phyloP scores from a whole-genome alignment of 2,797 vertebrate species.

The Acipenser oxyrinchus region DNA sequence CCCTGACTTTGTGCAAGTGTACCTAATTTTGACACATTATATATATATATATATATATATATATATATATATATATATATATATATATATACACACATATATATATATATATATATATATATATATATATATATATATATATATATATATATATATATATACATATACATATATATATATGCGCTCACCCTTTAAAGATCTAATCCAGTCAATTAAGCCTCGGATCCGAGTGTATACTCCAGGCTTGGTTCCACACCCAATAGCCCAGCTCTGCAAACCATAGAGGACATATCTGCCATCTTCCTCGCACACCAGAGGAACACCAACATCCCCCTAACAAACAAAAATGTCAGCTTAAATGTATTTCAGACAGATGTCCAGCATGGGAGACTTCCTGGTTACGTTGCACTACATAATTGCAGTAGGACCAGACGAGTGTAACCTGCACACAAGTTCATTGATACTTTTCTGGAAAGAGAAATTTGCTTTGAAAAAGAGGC shows the following conservation, averaged over 20 bases:
- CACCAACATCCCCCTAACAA: slow-evolving; percentile 25
- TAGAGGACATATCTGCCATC: slow-evolving; percentile 18
- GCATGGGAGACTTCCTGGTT: neutral
- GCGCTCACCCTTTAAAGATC: slow-evolving; percentile 21
- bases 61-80: no score
- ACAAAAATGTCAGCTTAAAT: neutral
- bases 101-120: no score
- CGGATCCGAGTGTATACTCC: slow-evolving; percentile 16
- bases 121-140: no score
- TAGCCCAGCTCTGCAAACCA: slow-evolving; percentile 12
- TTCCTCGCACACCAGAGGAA: slow-evolving; percentile 22
- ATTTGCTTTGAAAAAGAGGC: neutral
- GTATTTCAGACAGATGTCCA: neutral
- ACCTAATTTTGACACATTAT: no score
- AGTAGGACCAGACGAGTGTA: neutral
- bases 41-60: no score
- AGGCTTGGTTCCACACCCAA: slow-evolving; percentile 22
- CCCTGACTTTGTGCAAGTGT: no score
- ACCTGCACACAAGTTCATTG: neutral
- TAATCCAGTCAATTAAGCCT: slow-evolving; percentile 25
- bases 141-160: no score
- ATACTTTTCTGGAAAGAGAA: neutral
- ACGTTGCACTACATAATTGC: no score
- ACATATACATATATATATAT: no score
- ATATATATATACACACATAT: no score